These are phyloP conservation scores for Colletes latitarsis DNA, from an alignment of 1,140 invertebrate genomes.

Conservation along the genomic window DNA sequence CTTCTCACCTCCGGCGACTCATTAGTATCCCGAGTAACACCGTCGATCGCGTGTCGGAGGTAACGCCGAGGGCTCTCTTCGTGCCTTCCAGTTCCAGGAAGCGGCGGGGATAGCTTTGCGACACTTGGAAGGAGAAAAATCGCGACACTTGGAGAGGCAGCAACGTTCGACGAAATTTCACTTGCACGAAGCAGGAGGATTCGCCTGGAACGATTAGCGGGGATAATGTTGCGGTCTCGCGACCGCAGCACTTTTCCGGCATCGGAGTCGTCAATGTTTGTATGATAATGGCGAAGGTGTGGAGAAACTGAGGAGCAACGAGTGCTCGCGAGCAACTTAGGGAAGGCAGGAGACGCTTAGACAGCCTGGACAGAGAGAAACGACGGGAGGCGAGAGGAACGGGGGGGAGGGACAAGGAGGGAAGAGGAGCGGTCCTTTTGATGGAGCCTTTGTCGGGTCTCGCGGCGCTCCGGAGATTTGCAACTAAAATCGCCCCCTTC, in stretches of 20 bases:
- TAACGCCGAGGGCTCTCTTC: too few relatives aligned
- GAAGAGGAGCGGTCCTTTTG: constrained; percentile 77
- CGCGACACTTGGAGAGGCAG: too few relatives aligned
- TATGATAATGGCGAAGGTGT: constrained; percentile 80
- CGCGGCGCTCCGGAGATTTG: constrained; percentile 80
- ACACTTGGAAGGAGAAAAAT: too few relatives aligned
- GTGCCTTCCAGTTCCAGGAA: too few relatives aligned
- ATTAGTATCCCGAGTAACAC: too few relatives aligned
- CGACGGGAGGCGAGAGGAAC: constrained; percentile 9
- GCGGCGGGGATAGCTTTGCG: too few relatives aligned
- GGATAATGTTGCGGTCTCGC: constrained; percentile 73
- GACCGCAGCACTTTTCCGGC: constrained; percentile 75
- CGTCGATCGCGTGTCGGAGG: too few relatives aligned
- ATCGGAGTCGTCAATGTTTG: constrained; percentile 77
- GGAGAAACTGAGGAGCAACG: constrained; percentile 69
- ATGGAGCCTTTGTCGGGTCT: constrained; percentile 80
- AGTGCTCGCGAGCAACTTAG: constrained; percentile 9
- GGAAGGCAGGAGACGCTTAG: constrained; percentile 33
- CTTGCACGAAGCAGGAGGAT: constrained; percentile 36
- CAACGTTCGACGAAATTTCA: too few relatives aligned
- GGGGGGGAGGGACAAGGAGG: constrained; percentile 15
- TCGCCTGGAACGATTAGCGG: constrained; percentile 68
- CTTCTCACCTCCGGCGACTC: too few relatives aligned
- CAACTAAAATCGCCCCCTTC: constrained; percentile 80
- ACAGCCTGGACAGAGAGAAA: constrained; percentile 27